Evolutionary conservation across 2,888 invertebrate species (phyloP).

Genomic region (Cynaeus angustus): DNA sequence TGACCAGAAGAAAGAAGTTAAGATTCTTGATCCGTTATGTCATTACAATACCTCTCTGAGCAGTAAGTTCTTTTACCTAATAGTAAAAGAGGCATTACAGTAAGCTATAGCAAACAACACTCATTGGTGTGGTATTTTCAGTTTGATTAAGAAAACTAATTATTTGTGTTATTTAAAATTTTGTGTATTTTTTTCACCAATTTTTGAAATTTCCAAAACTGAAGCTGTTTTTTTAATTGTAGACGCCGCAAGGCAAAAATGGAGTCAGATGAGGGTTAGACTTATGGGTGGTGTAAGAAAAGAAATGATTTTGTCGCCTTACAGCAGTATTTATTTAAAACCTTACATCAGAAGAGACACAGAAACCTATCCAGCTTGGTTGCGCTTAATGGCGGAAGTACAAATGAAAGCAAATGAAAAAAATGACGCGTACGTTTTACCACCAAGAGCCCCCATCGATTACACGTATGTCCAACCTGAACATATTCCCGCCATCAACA

Average conservation of each 20-base stretch:
- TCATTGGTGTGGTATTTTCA: no score
- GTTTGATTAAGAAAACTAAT: no score
- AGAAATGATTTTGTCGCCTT: conserved; percentile 78
- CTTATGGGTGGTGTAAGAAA: conserved; percentile 66
- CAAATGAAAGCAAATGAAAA: conserved; percentile 74
- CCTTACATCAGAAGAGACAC: conserved; percentile 88
- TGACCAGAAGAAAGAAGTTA: conserved; percentile 48
- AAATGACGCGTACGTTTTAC: conserved; percentile 61
- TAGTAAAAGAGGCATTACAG: no score
- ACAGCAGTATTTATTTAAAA: conserved; percentile 83
- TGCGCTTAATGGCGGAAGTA: conserved; percentile 81
- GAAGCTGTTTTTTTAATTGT: conserved; percentile 29
- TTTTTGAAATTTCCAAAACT: conserved; percentile 3
- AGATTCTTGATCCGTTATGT: conserved; percentile 67
- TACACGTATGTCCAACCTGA: conserved; percentile 91
- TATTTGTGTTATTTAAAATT: no score
- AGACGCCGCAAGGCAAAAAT: conserved; percentile 62
- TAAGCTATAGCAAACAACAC: no score
- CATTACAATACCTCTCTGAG: conserved; percentile 69
- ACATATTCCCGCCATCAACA: conserved; percentile 91
- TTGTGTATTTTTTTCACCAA: no score
- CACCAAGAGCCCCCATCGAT: conserved; percentile 80
- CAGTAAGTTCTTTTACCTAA: no score
- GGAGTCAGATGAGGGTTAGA: conserved; percentile 60
- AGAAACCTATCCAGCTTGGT: conserved; percentile 80